A percentile compares a stretch with the other conserved stretches of the same genome.
phyloP scores from a whole-genome alignment of 2,113 vertebrate species.

The Heterochromis multidens region DNA sequence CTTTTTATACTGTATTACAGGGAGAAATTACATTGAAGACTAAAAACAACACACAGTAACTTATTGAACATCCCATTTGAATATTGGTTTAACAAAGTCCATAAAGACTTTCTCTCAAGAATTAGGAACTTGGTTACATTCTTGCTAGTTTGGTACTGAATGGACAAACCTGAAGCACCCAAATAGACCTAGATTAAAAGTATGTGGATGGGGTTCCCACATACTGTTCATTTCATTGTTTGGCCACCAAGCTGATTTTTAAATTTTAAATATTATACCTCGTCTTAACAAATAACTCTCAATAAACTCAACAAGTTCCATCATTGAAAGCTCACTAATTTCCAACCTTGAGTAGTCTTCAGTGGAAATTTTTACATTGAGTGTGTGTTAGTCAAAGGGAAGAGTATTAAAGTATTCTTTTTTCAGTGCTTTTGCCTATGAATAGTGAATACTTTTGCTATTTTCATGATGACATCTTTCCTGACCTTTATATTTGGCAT shows the following conservation, averaged over 20 bases:
- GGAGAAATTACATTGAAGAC: neutral
- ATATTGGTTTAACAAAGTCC: neutral
- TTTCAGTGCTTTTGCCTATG: neutral
- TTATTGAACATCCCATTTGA: neutral
- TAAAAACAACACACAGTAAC: neutral
- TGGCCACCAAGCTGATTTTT: too few relatives aligned
- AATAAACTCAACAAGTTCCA: too few relatives aligned
- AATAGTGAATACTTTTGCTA: neutral
- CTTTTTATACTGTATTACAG: neutral
- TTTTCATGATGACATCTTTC: constrained; percentile 13
- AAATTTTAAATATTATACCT: too few relatives aligned
- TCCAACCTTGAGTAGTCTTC: neutral
- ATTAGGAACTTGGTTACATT: neutral
- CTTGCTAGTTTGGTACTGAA: neutral
- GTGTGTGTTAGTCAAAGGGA: neutral
- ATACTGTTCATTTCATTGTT: too few relatives aligned
- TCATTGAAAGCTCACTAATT: neutral
- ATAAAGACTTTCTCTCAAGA: neutral
- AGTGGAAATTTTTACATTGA: neutral
- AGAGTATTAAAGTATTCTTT: neutral
- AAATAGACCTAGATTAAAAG: too few relatives aligned
- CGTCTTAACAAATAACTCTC: too few relatives aligned
- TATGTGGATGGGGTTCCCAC: too few relatives aligned
- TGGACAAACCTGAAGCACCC: neutral
- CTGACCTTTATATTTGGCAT: constrained; percentile 16